These are phyloP conservation scores for human DNA, from an alignment of 2,113 vertebrate species.

Conservation along the genomic window GRCh38 chr5:19815501-19816000, in stretches of 20 bases:
- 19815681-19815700: not conserved
- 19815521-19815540: not conserved
- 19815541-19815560: not conserved
- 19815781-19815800: not conserved
- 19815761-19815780: not conserved
- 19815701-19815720: not conserved
- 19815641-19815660: not conserved
- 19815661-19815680: not conserved
- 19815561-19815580: conserved; percentile 7
- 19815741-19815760: not conserved
- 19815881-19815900: not conserved
- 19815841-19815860: not conserved
- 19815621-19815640: not conserved
- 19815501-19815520: conserved; percentile 39
- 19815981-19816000: not conserved
- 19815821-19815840: not conserved
- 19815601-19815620: not conserved
- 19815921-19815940: not conserved
- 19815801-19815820: not conserved
- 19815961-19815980: not conserved
- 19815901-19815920: rapidly evolving
- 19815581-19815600: conserved; percentile 32
- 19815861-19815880: not conserved
- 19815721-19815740: not conserved
- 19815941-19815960: not conserved